Conservation (phyloP, 2,113 vertebrate species). For the Vicugna pacos region DNA sequence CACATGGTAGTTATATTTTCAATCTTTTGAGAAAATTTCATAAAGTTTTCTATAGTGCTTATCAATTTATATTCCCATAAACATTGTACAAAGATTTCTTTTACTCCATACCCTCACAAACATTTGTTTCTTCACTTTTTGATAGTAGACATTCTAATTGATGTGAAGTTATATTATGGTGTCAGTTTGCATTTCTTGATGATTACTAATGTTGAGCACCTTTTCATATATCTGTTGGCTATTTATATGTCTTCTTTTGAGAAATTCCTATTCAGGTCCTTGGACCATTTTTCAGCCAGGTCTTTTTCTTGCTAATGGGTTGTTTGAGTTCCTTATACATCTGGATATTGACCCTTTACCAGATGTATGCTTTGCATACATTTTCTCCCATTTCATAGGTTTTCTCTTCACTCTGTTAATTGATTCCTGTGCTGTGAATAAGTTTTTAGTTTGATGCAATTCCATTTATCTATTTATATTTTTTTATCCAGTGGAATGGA, state of each 20-base stretch:
- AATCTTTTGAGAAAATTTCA: neutral
- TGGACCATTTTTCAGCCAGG: neutral
- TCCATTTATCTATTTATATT: neutral
- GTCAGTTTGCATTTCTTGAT: neutral
- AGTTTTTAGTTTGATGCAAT: neutral
- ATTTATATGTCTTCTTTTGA: neutral
- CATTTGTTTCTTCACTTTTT: neutral
- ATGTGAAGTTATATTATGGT: neutral
- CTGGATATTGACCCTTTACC: neutral
- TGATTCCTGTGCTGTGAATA: neutral
- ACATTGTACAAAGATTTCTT: neutral
- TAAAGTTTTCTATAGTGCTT: neutral
- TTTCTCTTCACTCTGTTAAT: neutral
- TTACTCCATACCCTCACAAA: neutral
- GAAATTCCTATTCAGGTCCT: neutral
- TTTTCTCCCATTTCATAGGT: neutral
- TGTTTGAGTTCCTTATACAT: neutral
- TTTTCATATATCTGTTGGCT: neutral
- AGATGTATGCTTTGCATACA: neutral
- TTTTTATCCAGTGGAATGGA: neutral
- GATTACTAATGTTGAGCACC: neutral
- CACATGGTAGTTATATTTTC: neutral
- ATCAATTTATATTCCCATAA: neutral
- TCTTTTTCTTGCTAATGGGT: neutral
- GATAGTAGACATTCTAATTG: neutral